Evolutionary conservation across 2,797 vertebrate genomes (phyloP), one percentile per base, ranked within the genome.

Genomic region (Lycodopsis pacificus): DNA sequence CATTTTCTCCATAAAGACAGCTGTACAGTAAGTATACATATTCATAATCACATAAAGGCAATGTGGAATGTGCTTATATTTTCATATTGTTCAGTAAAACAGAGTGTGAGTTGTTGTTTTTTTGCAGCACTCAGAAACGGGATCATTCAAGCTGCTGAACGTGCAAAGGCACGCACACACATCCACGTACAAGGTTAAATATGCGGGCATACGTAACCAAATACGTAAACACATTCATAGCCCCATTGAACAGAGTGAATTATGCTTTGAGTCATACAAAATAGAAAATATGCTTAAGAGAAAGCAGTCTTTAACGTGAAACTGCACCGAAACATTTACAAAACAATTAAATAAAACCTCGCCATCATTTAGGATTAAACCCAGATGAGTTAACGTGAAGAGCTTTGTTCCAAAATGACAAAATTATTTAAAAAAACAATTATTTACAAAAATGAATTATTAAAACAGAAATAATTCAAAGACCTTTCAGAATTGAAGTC

Each of bases 121-220:
- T 69, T 64, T 19, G 73, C 49, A 73, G 27, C 62, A 40, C 71
- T 75, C 40, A 65, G 22, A 56, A 51, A 53, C 20, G 5, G 42
- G 3, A 65, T 83, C 25, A 40, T 25, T 64, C 32, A 61, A 46
- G 53, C 59, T 71, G 68, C 34, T 71, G 48, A 40, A 71, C 86
- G 85, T 79, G 80, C 84, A 82, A 22, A 85, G 15, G 57, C 71
- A 86, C 66, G 65, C 64, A 68, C 44, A 68, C 44, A 20, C 19
- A 42, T 49, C 42, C n/a, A 48, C 20, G 67, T 15, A 58, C 58
- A 53, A 40, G 19, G 64, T 13, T 1, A 70, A n/a, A 11, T 49
- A 49, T n/a, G 8, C 27, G 42, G 19, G 3, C 44, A 20, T 38
- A 30, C 0, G 4, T 4, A 1, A 59, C 11, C 27, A 44, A 2